A percentile compares a stretch with the other conserved stretches of the same genome.
phyloP scores from a whole-genome alignment of 2,797 vertebrate species.

The Gymnopithys bicolor region DNA sequence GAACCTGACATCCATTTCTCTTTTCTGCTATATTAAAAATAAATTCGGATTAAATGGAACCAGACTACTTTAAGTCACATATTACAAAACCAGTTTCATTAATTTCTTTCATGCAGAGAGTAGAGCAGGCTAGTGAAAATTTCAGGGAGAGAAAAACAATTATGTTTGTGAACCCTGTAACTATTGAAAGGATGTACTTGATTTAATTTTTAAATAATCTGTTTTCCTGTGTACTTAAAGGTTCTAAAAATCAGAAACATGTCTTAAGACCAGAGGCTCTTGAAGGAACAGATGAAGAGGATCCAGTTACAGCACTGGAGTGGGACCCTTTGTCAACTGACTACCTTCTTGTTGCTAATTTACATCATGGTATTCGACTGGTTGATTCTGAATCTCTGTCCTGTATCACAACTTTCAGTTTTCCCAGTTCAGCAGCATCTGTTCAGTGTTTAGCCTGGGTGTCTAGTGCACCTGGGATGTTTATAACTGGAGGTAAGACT shows the following conservation, averaged over 20 bases:
- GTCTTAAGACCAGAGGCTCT: slow-evolving; percentile 92
- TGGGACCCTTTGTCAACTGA: slow-evolving; percentile 95
- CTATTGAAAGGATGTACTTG: not conserved
- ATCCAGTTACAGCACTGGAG: slow-evolving; percentile 92
- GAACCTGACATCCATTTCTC: not conserved
- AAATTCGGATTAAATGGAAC: not conserved
- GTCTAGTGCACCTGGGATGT: slow-evolving; percentile 95
- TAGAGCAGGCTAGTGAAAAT: not conserved
- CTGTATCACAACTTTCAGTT: slow-evolving; percentile 90
- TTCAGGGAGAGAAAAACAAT: not conserved
- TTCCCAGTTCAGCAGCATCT: slow-evolving; percentile 90
- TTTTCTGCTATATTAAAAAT: not conserved
- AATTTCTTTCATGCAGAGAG: not conserved
- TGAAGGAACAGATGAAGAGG: slow-evolving; percentile 95
- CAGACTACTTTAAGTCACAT: not conserved
- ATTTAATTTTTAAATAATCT: not conserved
- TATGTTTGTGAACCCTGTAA: not conserved
- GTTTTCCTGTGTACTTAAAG: slow-evolving; percentile 71
- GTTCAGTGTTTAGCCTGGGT: slow-evolving; percentile 98
- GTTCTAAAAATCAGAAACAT: slow-evolving; percentile 92
- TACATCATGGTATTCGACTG: slow-evolving; percentile 91
- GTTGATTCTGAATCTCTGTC: slow-evolving; percentile 90
- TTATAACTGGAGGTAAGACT: slow-evolving; percentile 92
- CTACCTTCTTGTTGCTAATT: slow-evolving; percentile 94
- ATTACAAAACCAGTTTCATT: not conserved